phyloP scores from a whole-genome alignment of 2,888 invertebrate species.

The Sphecodes monilicornis region DNA sequence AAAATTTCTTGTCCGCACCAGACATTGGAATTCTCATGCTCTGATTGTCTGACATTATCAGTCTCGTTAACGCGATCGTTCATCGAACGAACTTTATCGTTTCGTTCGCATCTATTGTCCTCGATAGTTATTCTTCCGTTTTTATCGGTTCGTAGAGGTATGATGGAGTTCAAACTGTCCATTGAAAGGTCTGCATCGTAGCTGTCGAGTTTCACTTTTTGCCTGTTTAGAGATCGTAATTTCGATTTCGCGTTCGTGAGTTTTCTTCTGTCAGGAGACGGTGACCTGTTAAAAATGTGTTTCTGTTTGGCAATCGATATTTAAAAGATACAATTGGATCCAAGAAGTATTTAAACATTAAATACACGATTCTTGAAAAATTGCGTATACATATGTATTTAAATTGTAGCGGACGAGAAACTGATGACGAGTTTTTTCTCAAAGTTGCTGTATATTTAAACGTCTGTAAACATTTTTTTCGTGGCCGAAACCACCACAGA shows the following conservation, averaged over 20 bases:
- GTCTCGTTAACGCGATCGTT: slow-evolving; percentile 38
- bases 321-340: not conserved
- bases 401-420: too few species aligned
- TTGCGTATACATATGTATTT: too few species aligned
- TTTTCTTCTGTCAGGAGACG: slow-evolving; percentile 79
- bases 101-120: slow-evolving; percentile 71
- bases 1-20: slow-evolving; percentile 81
- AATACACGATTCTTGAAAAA: too few species aligned
- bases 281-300: slow-evolving; percentile 72
- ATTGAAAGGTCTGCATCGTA: slow-evolving; percentile 81
- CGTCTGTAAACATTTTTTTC: too few species aligned
- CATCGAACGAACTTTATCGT: slow-evolving; percentile 11
- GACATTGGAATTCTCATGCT: slow-evolving; percentile 70
- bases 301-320: not conserved
- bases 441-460: too few species aligned
- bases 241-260: slow-evolving; percentile 74
- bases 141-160: slow-evolving; percentile 86
- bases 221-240: slow-evolving; percentile 64
- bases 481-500: too few species aligned
- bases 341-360: too few species aligned
- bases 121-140: slow-evolving; percentile 85
- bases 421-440: too few species aligned
- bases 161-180: slow-evolving; percentile 82
- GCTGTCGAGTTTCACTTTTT: slow-evolving; percentile 75
- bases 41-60: slow-evolving; percentile 30